Percentiles rank a stretch among this genome's conserved stretches.
phyloP scores from a whole-genome alignment of 2,113 vertebrate species.

The Oryzias curvinotus region DNA sequence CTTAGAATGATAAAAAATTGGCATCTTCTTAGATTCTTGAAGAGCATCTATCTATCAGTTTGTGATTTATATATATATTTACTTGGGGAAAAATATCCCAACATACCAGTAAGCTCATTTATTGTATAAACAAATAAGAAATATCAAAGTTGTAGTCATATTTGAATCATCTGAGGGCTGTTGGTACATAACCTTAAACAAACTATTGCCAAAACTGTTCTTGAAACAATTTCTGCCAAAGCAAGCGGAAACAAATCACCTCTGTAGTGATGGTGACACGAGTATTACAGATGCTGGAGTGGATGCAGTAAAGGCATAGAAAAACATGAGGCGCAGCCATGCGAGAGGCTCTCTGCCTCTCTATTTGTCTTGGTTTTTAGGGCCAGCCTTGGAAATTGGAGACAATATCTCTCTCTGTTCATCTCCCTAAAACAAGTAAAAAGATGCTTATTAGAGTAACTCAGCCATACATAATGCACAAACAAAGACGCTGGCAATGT shows the following conservation, averaged over 20 bases:
- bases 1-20: neutral
- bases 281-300: no score
- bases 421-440: slow-evolving; percentile 59
- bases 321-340: slow-evolving; percentile 9
- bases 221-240: no score
- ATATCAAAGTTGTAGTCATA: neutral
- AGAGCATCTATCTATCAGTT: neutral
- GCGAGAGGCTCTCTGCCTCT: slow-evolving; percentile 36
- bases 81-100: neutral
- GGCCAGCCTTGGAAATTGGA: slow-evolving; percentile 54
- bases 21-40: neutral
- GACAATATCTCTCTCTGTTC: slow-evolving; percentile 42
- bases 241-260: no score
- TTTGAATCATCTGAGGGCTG: neutral
- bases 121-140: neutral
- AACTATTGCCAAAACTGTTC: no score
- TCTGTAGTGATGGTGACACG: no score
- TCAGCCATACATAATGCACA: slow-evolving; percentile 61
- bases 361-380: slow-evolving; percentile 46
- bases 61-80: no score
- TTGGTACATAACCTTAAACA: no score
- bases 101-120: neutral
- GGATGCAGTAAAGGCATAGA: slow-evolving; percentile 20
- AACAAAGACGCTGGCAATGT: slow-evolving; percentile 70
- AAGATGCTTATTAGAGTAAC: slow-evolving; percentile 71